Percentiles rank a stretch among this genome's conserved stretches.
Conservation (phyloP, 2,888 invertebrate genomes). For the Drosophila subsilvestris region DNA sequence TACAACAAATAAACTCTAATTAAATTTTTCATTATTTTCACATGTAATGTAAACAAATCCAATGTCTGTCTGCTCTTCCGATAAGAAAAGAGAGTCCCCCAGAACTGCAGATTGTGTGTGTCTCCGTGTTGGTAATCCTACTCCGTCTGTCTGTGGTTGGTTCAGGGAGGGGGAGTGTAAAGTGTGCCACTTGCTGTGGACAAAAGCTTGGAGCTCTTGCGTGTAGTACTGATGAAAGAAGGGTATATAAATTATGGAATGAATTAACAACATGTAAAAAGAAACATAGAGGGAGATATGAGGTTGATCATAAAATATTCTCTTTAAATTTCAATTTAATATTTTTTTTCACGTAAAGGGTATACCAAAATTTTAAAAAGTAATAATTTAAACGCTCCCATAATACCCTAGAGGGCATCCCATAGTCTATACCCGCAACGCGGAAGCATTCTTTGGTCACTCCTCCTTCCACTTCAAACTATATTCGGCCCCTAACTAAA, state of each 20-base stretch:
- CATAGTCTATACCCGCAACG: background rate
- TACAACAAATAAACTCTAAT: slow-evolving; percentile 39
- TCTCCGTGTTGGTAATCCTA: background rate
- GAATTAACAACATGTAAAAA: background rate
- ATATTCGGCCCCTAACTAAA: no score
- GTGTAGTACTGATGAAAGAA: background rate
- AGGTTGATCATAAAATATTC: no score
- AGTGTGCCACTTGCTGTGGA: background rate
- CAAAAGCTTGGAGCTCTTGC: background rate
- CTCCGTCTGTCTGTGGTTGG: background rate
- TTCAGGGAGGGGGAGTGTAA: background rate
- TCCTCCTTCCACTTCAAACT: background rate
- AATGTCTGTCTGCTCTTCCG: slow-evolving; percentile 7
- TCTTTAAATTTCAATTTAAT: no score
- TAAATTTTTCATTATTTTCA: slow-evolving; percentile 25
- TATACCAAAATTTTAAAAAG: no score
- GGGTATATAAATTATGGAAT: background rate
- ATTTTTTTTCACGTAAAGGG: no score
- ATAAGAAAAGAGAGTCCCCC: slow-evolving; percentile 27
- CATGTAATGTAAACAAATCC: slow-evolving; percentile 49
- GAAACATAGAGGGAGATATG: background rate
- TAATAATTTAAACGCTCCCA: no score
- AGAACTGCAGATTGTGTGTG: background rate
- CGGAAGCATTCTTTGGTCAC: background rate
- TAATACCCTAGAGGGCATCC: background rate